Conservation (phyloP, 2,797 vertebrate genomes). For the Falco columbarius region DNA sequence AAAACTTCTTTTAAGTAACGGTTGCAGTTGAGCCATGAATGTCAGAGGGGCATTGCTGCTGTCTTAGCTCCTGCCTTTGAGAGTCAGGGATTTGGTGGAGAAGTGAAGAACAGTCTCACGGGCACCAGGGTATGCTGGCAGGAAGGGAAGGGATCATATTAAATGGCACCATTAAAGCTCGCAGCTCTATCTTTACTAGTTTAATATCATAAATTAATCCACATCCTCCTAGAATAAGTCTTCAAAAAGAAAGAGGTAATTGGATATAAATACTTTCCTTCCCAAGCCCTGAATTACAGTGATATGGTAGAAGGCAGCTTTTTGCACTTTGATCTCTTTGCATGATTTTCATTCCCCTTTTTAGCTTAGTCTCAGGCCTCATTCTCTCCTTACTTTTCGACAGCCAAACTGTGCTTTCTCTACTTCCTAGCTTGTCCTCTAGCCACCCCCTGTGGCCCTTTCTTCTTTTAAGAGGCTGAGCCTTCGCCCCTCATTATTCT, state of each 20-base stretch:
- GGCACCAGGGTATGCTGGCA: background rate
- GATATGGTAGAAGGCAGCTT: background rate
- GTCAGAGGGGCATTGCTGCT: background rate
- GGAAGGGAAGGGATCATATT: constrained; percentile 36
- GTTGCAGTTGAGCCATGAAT: background rate
- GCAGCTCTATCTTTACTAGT: constrained; percentile 43
- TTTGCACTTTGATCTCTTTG: constrained; percentile 24
- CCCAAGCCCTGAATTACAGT: background rate
- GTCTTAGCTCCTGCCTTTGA: background rate
- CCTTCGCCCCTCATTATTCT: background rate
- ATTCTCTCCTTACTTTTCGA: background rate
- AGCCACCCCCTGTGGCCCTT: background rate
- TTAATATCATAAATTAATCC: constrained; percentile 69
- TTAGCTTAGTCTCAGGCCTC: background rate
- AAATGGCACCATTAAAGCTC: constrained; percentile 44
- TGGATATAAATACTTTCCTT: constrained; percentile 48
- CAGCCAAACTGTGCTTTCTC: background rate
- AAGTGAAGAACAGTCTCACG: background rate
- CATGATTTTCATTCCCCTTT: background rate
- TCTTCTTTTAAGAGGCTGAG: background rate
- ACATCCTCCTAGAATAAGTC: constrained; percentile 38
- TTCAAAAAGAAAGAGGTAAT: constrained; percentile 52
- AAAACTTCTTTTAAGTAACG: background rate
- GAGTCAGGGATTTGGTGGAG: background rate
- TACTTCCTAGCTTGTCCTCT: background rate